Evolutionary conservation across 2,797 vertebrate genomes (phyloP), one percentile per base, ranked within the genome.

Genomic region (Gymnoscopelus microlampas): DNA sequence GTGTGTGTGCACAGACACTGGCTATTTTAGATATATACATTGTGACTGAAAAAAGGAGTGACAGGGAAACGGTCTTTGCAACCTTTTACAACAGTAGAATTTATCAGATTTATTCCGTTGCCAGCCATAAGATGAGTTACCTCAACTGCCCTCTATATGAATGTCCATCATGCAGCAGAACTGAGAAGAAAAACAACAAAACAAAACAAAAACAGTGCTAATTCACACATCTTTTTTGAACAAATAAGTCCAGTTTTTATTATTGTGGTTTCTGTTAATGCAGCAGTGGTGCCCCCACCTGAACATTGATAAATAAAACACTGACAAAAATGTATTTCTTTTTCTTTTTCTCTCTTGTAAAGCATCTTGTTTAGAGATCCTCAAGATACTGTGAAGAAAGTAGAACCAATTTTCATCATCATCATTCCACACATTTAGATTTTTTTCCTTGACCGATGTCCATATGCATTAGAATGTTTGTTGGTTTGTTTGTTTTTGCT

Each of bases 271-370:
- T 88, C 77, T 92, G 88, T 96, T 95, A 95, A 95, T 94, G 94
- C 93, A 95, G 92, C 92, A 93, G 95, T 93, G 92, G 95, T 87
- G 93, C 93, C 94, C 95, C 92, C 94, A 94, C 92, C 93, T 92
- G 84, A 92, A 93, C 89, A 93, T 95, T 95, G 95, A 97, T 97
- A 98, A 97, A 97, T 97, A 97, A 97, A 98, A 97, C 95, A 96
- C 96, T 92, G 95, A 96, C 94, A 96, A 95, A 96, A 93, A 90
- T 92, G 72, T 81, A 76, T 70, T 88, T 70, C 78, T 85, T 84
- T 83, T 79, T 68, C 81, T 75, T 78, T 64, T 89, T 88, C 35
- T 39, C 35, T 39, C 39, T 89, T 79, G 85, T 78, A 83, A 84
- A 83, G 87, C 87, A 88, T 90, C 84, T 87, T 87, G 86, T n/a